phyloP scores from a whole-genome alignment of 2,797 vertebrate species.

The Halcyon badia region DNA sequence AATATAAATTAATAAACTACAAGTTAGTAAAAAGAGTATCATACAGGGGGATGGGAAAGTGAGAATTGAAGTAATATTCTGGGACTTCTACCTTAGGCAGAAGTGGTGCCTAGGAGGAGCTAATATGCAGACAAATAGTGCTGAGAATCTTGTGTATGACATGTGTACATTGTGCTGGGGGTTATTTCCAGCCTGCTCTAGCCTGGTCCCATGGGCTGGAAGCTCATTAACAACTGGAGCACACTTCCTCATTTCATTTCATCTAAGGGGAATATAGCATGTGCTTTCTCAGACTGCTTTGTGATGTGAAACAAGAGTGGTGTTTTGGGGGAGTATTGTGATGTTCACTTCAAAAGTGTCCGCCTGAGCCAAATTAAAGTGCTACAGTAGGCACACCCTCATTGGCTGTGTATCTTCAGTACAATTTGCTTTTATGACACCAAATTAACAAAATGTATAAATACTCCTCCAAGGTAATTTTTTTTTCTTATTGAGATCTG shows the following conservation, averaged over 20 bases:
- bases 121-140: not conserved
- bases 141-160: not conserved
- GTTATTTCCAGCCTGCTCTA: not conserved
- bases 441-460: not conserved
- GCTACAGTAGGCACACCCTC: not conserved
- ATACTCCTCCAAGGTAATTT: not conserved
- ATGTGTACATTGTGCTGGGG: not conserved
- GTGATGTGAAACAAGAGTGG: not conserved
- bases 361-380: not conserved
- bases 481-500: not conserved
- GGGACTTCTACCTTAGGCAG: not conserved
- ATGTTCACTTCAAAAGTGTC: not conserved
- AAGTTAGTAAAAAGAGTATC: not conserved
- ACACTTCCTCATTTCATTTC: not conserved
- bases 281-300: not conserved
- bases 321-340: fast-evolving
- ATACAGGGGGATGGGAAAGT: not conserved
- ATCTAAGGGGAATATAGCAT: not conserved
- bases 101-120: not conserved
- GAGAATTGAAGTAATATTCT: not conserved
- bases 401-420: not conserved
- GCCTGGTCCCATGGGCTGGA: not conserved
- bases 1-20: not conserved
- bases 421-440: not conserved
- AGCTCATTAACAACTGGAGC: not conserved